Percentiles rank a stretch among this genome's conserved stretches.
Evolutionary conservation across 2,113 vertebrate species (phyloP).

Genomic region (Pandion haliaetus): DNA sequence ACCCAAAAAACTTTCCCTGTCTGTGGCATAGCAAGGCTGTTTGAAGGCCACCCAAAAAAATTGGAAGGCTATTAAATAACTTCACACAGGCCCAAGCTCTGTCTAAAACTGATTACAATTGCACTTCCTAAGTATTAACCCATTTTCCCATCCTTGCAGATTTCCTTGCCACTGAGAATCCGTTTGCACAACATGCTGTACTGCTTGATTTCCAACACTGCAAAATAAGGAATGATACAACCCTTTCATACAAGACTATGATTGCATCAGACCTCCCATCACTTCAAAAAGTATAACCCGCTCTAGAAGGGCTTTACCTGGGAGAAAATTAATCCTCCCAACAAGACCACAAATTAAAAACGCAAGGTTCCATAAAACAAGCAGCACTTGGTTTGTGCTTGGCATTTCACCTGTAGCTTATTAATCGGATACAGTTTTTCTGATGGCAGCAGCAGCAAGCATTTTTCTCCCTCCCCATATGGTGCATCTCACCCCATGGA

Average conservation of each 20-base stretch:
- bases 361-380: neutral
- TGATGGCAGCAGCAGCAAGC: neutral
- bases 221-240: neutral
- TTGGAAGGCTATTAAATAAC: neutral
- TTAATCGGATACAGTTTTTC: neutral
- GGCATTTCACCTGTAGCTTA: neutral
- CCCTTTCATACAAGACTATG: neutral
- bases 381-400: neutral
- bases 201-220: neutral
- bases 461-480: neutral
- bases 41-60: neutral
- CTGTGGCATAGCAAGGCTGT: neutral
- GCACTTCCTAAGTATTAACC: neutral
- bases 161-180: neutral
- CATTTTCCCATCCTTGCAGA: neutral
- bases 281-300: neutral
- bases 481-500: neutral
- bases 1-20: neutral
- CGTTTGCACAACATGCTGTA: neutral
- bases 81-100: neutral
- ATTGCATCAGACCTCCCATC: neutral
- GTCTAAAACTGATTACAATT: neutral
- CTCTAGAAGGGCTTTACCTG: neutral
- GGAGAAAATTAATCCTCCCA: neutral
- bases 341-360: slow-evolving; percentile 1